Evolutionary conservation across 2,113 vertebrate genomes (phyloP).

Genomic region (Pomatorhinus ruficollis): DNA sequence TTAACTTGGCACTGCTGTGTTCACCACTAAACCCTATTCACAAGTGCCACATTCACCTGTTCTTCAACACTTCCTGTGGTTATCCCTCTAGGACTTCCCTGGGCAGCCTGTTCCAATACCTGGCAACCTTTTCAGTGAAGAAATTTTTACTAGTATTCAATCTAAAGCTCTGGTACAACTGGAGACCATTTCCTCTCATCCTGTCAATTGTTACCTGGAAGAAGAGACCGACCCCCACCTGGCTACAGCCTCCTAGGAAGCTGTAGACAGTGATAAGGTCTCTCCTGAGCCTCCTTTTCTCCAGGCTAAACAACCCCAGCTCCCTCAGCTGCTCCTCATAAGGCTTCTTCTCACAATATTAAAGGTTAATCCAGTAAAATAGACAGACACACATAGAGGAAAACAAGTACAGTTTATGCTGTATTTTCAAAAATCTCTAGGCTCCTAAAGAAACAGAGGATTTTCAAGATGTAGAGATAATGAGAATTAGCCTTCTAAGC

Average conservation of each 20-base stretch:
- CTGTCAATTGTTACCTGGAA: neutral
- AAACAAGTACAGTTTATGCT: neutral
- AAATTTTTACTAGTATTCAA: neutral
- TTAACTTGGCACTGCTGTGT: neutral
- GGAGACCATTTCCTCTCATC: neutral
- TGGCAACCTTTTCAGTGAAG: neutral
- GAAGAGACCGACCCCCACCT: neutral
- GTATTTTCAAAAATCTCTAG: neutral
- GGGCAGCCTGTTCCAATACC: neutral
- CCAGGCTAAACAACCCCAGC: neutral
- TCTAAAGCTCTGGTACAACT: neutral
- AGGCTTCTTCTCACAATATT: neutral
- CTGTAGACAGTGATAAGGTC: neutral
- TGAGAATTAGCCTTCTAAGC: slow-evolving; percentile 13
- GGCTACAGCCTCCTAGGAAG: neutral
- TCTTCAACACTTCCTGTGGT: neutral
- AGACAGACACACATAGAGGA: neutral
- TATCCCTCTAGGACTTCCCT: neutral
- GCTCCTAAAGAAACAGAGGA: neutral
- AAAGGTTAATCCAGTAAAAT: neutral
- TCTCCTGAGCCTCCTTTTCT: neutral
- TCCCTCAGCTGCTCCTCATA: neutral
- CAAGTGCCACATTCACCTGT: neutral
- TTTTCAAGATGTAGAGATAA: neutral
- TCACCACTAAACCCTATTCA: neutral